Base-by-base conservation (phyloP, 2,113 vertebrate genomes). In the Todiramphus chloris region DNA sequence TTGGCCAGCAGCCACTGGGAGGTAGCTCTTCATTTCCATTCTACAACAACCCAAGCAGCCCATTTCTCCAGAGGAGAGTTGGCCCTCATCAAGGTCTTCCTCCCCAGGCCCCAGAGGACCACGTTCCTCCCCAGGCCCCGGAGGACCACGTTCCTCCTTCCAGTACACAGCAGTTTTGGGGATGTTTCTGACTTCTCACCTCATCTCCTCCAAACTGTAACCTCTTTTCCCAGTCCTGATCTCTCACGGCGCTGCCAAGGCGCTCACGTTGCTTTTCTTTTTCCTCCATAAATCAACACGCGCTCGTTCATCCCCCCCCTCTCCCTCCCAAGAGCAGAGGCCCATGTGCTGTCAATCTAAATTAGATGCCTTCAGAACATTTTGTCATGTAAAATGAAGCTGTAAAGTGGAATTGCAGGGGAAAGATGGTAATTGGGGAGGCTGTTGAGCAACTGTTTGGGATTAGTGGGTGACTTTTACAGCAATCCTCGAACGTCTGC, bases 361-460 rank as follows among this genome's bases (percentile, higher is more conserved):
- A 97, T 97, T 86, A 95, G 90, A 67, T 91, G 62, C 37, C 80
- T 90, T 90, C 64, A 89, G 91, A 96, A 94, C 74, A 90, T 96
- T 74, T 67, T 92, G 79, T 85, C 90, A 87, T 41, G 91, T 55
- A 94, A 89, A 96, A 91, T 86, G 75, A 92, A 97, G 87, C 93
- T 67, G 88, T 69, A 64, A 83, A 94, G 86, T n/a, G 25, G 25
- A 60, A 41, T 48, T 39, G 79, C 92, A 78, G 9, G 73, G 67
- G 94, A 97, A 41, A 41, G 75, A 56, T 48, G 48, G 67, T 89
- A 95, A 95, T 79, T 92, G 88, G 53, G 94, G 90, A 94, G 83
- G 95, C 75, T 85, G 94, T 74, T 62, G 64, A 94, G 83, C 44
- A 30, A 66, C 55, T 66, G 51, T 75, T 96, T 80, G 80, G 58